Evolutionary conservation across 2,888 invertebrate species (phyloP).

Genomic region (Axea sp.): DNA sequence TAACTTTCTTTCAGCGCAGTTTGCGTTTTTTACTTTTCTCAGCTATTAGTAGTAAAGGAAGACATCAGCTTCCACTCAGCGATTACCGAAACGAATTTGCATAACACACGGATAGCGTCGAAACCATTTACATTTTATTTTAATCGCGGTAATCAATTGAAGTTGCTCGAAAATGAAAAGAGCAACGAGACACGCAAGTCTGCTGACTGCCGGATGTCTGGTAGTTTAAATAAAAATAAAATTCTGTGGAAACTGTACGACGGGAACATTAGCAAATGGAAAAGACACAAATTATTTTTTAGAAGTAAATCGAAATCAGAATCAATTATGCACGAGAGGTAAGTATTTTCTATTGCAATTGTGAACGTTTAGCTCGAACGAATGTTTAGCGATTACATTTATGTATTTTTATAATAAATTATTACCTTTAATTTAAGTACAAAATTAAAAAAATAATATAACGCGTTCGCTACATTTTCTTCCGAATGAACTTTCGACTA

Average conservation of each 20-base stretch:
- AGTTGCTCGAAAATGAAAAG: conserved; percentile 72
- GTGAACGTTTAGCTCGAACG: too few relatives aligned
- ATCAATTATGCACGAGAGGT: too few relatives aligned
- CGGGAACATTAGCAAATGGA: conserved; percentile 77
- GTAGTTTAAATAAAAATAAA: conserved; percentile 79
- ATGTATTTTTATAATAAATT: too few relatives aligned
- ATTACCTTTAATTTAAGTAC: too few relatives aligned
- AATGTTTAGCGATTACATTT: too few relatives aligned
- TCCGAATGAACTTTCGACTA: conserved; percentile 18
- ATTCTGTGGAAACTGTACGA: conserved; percentile 70
- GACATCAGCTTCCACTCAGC: conserved; percentile 79
- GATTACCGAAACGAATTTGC: conserved; percentile 78
- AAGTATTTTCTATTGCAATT: too few relatives aligned
- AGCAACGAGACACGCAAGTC: conserved; percentile 53
- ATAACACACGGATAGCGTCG: conserved; percentile 75
- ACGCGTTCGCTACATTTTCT: too few relatives aligned
- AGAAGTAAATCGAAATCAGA: conserved; percentile 69
- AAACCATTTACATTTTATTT: conserved; percentile 78
- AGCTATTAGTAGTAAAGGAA: conserved; percentile 76
- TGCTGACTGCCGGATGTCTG: conserved; percentile 51
- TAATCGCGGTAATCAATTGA: conserved; percentile 78
- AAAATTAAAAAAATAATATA: too few relatives aligned
- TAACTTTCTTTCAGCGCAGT: conserved; percentile 60
- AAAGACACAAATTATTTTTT: conserved; percentile 75
- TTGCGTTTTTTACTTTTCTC: conserved; percentile 72